Evolutionary conservation across 1,140 invertebrate genomes (phyloP).

Genomic region (Drosophila burlai): DNA sequence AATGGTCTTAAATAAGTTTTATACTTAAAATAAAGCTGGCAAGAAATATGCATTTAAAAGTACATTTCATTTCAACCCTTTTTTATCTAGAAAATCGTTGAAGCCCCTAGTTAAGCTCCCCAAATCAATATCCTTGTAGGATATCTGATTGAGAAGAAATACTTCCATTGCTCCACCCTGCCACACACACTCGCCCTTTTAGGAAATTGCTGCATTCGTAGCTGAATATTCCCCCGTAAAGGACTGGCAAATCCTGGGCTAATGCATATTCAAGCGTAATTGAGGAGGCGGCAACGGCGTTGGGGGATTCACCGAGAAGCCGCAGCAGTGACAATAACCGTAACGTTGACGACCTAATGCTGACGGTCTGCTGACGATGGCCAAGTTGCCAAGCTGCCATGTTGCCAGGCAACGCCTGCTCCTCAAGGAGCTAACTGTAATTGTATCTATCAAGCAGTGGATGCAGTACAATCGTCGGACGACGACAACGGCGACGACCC

Average conservation of each 20-base stretch:
- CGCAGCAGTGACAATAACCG: slow-evolving; percentile 66
- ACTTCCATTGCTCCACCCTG: background rate
- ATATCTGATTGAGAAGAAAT: slow-evolving; percentile 3
- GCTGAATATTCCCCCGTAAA: background rate
- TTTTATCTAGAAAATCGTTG: no score
- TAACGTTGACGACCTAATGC: slow-evolving; percentile 52
- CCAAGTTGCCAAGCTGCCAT: slow-evolving; percentile 5
- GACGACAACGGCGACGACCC: slow-evolving; percentile 38
- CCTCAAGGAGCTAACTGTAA: slow-evolving; percentile 68
- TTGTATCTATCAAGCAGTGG: slow-evolving; percentile 69
- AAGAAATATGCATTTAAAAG: no score
- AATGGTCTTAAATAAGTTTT: background rate
- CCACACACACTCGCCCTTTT: background rate
- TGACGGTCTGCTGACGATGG: slow-evolving; percentile 5
- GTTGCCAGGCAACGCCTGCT: slow-evolving; percentile 26
- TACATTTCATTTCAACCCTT: background rate
- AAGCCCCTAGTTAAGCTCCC: background rate
- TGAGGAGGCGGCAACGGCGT: slow-evolving; percentile 5
- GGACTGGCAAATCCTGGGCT: slow-evolving; percentile 30
- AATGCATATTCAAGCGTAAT: slow-evolving; percentile 47
- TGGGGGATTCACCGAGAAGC: slow-evolving; percentile 31
- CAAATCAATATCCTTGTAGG: slow-evolving; percentile 9
- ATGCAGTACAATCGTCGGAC: slow-evolving; percentile 47
- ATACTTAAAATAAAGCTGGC: background rate
- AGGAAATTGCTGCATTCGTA: slow-evolving; percentile 6